Percentiles rank a stretch among this genome's conserved stretches.
Evolutionary conservation across 2,113 vertebrate genomes (phyloP).

Genomic region (Murina feae): DNA sequence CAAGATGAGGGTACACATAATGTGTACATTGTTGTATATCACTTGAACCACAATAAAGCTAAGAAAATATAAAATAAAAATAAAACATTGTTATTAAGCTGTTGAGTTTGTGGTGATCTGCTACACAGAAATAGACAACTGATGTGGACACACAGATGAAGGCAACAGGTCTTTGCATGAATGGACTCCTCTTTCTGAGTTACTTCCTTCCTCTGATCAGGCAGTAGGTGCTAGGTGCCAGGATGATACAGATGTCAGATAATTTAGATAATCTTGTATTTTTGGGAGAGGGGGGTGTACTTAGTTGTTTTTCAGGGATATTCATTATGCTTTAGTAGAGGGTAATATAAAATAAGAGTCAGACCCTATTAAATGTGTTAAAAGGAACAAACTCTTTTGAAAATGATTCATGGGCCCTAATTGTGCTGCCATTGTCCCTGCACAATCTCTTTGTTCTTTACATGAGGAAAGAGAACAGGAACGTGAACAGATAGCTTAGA

Average conservation of each 20-base stretch:
- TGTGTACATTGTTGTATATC: neutral
- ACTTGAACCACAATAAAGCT: neutral
- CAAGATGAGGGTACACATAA: neutral
- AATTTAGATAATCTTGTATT: neutral
- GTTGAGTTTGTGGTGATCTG: neutral
- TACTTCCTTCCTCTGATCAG: neutral
- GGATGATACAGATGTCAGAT: neutral
- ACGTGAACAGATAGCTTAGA: fast-evolving
- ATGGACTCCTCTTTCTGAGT: neutral
- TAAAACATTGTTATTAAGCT: neutral
- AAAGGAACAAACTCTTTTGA: neutral
- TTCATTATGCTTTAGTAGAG: neutral
- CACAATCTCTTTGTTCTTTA: neutral
- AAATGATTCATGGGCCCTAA: neutral
- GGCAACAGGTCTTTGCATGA: no score
- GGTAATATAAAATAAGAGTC: neutral
- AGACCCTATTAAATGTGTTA: neutral
- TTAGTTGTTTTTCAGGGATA: neutral
- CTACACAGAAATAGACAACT: neutral
- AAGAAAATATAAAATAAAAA: neutral
- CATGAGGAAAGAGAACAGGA: neutral
- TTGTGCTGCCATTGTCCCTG: fast-evolving
- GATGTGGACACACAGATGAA: neutral
- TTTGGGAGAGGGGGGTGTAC: no score
- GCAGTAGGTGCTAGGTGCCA: fast-evolving